A percentile compares a stretch with the other conserved stretches of the same genome.
These are phyloP conservation scores for Melangyna quadrimaculata DNA, from an alignment of 2,888 invertebrate genomes.

Conservation along the genomic window DNA sequence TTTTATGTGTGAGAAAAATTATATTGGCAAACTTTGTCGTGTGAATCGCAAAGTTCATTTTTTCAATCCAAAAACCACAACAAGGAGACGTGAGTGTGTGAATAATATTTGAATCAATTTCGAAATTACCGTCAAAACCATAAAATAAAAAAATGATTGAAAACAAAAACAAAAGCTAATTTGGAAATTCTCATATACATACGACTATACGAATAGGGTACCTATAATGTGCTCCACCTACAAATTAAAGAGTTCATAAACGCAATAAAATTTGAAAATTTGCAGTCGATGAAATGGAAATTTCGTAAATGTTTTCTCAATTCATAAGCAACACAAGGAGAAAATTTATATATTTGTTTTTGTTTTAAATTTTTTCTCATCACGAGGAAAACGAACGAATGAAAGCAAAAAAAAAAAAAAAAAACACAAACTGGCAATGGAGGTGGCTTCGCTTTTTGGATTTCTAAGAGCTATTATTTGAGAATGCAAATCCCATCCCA, in stretches of 20 bases:
- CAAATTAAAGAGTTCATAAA: background rate
- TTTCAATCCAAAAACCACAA: background rate
- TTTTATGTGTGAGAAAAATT: background rate
- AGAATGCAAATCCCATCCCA: background rate
- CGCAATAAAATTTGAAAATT: constrained; percentile 1
- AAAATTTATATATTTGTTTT: constrained; percentile 1
- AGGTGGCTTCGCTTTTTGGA: background rate
- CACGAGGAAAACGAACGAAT: too few relatives aligned
- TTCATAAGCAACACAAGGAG: too few relatives aligned
- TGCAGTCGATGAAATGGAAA: constrained; percentile 3
- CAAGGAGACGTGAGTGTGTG: too few relatives aligned
- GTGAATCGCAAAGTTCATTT: background rate
- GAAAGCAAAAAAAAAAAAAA: background rate
- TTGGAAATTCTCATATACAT: background rate
- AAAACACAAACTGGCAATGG: background rate
- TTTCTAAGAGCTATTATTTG: background rate
- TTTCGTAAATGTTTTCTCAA: background rate
- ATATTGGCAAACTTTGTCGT: constrained; percentile 4
- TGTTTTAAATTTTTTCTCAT: background rate
- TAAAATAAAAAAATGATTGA: background rate
- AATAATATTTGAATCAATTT: constrained; percentile 4
- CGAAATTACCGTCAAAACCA: background rate
- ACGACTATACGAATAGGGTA: too few relatives aligned
- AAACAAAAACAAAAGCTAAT: constrained; percentile 1
- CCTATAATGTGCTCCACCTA: background rate